Conservation (phyloP, 2,113 vertebrate species). For the Geococcyx californianus region DNA sequence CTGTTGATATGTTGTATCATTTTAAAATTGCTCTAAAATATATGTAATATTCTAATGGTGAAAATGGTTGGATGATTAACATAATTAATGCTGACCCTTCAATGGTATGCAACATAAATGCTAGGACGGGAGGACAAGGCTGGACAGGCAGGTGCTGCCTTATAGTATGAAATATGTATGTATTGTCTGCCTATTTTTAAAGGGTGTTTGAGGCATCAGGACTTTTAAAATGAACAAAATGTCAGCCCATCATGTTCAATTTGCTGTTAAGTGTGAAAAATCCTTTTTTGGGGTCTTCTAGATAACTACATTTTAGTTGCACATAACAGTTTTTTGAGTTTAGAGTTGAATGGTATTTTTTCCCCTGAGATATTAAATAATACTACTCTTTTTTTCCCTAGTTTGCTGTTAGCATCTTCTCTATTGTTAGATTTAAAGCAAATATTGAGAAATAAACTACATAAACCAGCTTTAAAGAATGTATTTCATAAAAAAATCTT, state of each 20-base stretch:
- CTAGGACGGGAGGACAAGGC: not conserved
- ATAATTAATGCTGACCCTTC: conserved; percentile 68
- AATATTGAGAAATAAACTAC: not conserved
- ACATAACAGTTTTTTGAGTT: not conserved
- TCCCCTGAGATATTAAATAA: not conserved
- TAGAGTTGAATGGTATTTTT: not conserved
- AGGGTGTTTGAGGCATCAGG: not conserved
- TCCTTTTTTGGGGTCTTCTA: not conserved
- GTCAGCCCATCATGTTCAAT: not conserved
- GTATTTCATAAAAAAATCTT: not conserved
- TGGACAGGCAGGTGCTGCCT: not conserved
- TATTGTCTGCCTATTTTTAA: not conserved
- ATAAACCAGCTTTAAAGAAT: not conserved
- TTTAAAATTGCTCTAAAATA: not conserved
- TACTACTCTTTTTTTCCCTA: not conserved
- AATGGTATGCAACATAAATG: conserved; percentile 33
- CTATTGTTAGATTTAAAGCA: not conserved
- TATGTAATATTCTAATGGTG: not conserved
- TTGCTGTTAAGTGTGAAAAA: not conserved
- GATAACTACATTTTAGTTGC: not conserved
- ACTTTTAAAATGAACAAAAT: not conserved
- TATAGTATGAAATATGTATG: not conserved
- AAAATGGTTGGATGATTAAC: conserved; percentile 58
- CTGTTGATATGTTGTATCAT: conserved; percentile 62
- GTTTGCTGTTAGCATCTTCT: not conserved